Evolutionary conservation across 2,888 invertebrate species (phyloP).

Genomic region (Thereva unica): DNA sequence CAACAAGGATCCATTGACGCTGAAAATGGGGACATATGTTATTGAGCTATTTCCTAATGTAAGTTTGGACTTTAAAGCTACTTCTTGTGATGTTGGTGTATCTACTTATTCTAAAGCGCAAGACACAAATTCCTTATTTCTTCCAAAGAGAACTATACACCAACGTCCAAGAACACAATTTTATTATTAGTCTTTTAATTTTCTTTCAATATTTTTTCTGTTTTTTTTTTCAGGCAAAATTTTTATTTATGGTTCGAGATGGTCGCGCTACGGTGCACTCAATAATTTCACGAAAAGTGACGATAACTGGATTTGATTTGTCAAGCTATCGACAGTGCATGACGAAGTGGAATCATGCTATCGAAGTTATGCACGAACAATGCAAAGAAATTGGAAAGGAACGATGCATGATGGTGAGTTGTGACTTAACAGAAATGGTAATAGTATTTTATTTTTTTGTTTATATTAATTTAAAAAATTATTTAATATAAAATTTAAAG

Average conservation of each 20-base stretch:
- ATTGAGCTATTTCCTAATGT: conserved; percentile 91
- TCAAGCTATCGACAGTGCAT: conserved; percentile 92
- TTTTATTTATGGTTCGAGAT: conserved; percentile 97
- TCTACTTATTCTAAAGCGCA: no score
- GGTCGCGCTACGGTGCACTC: conserved; percentile 98
- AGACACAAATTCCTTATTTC: no score
- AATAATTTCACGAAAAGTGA: conserved; percentile 91
- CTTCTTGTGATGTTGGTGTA: no score
- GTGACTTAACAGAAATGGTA: no score
- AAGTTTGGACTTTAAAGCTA: conserved; percentile 43
- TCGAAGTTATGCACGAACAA: conserved; percentile 92
- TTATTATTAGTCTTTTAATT: background rate
- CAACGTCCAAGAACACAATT: no score
- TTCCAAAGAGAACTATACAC: no score
- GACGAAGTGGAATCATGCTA: conserved; percentile 95
- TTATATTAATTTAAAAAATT: no score
- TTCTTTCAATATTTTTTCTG: background rate
- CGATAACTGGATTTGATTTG: conserved; percentile 84
- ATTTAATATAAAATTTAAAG: no score
- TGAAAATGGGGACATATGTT: conserved; percentile 95
- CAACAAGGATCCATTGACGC: conserved; percentile 98
- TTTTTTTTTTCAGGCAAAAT: conserved; percentile 69
- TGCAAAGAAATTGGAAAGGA: conserved; percentile 79
- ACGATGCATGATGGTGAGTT: conserved; percentile 73
- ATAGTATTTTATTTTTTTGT: no score